phyloP scores from a whole-genome alignment of 2,113 vertebrate species.

The Sitta europaea region DNA sequence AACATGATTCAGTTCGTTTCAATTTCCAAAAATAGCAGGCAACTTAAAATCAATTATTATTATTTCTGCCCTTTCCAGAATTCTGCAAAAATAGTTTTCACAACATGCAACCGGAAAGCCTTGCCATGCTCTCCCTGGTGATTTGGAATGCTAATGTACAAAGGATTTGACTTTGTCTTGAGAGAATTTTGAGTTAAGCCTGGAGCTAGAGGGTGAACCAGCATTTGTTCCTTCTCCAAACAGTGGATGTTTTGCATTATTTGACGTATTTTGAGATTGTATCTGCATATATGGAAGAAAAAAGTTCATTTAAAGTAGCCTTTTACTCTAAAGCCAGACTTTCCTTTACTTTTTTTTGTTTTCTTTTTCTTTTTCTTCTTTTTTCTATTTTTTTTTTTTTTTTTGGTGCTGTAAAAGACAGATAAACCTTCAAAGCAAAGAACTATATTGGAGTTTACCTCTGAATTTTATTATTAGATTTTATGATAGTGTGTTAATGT shows the following conservation, averaged over 20 bases:
- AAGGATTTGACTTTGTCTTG: neutral
- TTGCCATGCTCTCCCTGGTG: neutral
- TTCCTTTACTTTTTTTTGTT: too few species aligned
- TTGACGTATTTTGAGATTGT: neutral
- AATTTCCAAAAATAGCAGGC: slow-evolving; percentile 10
- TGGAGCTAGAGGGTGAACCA: neutral
- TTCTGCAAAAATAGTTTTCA: slow-evolving; percentile 16
- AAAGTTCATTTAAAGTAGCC: neutral
- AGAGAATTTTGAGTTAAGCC: neutral
- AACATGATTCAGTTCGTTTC: neutral
- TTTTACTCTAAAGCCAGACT: neutral
- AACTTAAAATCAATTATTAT: neutral
- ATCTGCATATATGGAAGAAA: neutral
- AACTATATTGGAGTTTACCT: neutral
- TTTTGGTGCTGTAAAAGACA: neutral
- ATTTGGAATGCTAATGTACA: neutral
- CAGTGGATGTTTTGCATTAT: neutral
- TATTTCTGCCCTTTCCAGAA: slow-evolving; percentile 34
- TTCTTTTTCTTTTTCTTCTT: too few species aligned
- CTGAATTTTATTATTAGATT: neutral
- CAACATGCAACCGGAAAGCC: neutral
- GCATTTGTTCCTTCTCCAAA: neutral
- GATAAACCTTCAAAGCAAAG: neutral
- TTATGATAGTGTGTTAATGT: neutral
- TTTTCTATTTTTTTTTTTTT: too few species aligned